These are phyloP conservation scores for Arge pagana DNA, from an alignment of 2,888 invertebrate genomes.

Conservation along the genomic window DNA sequence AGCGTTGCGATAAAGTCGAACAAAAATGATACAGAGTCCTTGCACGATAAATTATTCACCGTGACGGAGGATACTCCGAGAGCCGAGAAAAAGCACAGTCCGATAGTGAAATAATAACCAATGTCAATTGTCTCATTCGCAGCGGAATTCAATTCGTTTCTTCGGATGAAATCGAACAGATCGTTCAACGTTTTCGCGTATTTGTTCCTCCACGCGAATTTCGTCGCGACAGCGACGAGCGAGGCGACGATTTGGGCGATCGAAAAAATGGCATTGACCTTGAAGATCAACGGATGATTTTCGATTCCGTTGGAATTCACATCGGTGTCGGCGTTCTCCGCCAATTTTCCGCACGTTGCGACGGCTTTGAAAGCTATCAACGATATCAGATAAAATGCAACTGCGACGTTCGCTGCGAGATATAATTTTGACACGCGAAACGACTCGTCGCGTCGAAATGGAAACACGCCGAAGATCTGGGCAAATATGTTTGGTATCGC, in stretches of 20 bases:
- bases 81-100: background rate
- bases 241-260: background rate
- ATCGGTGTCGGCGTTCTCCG: too few species aligned
- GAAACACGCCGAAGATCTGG: constrained; percentile 7
- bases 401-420: background rate
- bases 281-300: background rate
- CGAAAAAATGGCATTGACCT: too few species aligned
- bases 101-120: constrained; percentile 1
- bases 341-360: background rate
- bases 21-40: too few species aligned
- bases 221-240: background rate
- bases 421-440: constrained; percentile 6
- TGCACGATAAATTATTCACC: too few species aligned
- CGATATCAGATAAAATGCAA: background rate
- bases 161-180: background rate
- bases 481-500: constrained; percentile 13
- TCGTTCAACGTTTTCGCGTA: background rate
- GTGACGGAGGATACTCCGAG: too few species aligned
- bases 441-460: background rate
- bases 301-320: background rate
- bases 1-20: background rate
- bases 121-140: background rate
- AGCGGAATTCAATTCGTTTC: background rate
- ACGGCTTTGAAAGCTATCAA: background rate
- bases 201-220: constrained; percentile 4